phyloP scores from a whole-genome alignment of 2,113 vertebrate species.

The Ophiodon elongatus region DNA sequence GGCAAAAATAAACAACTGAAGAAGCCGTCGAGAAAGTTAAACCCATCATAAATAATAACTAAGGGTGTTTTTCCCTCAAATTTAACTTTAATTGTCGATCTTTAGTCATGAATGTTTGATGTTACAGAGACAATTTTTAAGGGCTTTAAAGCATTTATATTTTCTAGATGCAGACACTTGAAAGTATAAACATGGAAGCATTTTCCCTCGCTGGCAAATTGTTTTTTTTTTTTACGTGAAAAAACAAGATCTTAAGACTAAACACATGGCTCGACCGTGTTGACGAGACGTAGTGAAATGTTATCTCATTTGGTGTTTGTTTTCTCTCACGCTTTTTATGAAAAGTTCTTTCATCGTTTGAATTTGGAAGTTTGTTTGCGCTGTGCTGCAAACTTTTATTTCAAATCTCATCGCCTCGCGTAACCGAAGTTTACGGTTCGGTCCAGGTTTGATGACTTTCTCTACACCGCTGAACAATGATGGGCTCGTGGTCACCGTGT shows the following conservation, averaged over 20 bases:
- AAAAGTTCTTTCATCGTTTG: slow-evolving; percentile 12
- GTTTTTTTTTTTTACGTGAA: not conserved
- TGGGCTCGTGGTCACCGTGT: not conserved
- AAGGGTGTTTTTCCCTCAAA: not conserved
- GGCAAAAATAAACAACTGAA: not conserved
- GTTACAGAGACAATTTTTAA: not conserved
- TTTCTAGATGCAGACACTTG: not conserved
- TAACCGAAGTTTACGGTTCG: not conserved
- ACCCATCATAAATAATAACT: not conserved
- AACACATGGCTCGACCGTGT: not conserved
- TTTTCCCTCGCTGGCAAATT: not conserved
- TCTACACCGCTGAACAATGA: not conserved
- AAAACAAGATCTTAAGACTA: slow-evolving; percentile 20
- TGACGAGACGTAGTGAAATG: not conserved
- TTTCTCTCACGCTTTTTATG: not conserved
- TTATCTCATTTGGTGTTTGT: not conserved
- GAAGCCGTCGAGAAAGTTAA: not conserved
- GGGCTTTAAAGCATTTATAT: not conserved
- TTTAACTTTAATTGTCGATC: not conserved
- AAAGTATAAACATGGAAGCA: not conserved
- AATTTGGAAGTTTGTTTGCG: not conserved
- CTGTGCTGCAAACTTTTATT: not conserved
- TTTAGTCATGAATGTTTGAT: not conserved
- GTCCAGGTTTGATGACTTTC: not conserved
- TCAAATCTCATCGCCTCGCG: not conserved